Conservation (phyloP, 2,113 vertebrate species). For the Neopipo cinnamomea region DNA sequence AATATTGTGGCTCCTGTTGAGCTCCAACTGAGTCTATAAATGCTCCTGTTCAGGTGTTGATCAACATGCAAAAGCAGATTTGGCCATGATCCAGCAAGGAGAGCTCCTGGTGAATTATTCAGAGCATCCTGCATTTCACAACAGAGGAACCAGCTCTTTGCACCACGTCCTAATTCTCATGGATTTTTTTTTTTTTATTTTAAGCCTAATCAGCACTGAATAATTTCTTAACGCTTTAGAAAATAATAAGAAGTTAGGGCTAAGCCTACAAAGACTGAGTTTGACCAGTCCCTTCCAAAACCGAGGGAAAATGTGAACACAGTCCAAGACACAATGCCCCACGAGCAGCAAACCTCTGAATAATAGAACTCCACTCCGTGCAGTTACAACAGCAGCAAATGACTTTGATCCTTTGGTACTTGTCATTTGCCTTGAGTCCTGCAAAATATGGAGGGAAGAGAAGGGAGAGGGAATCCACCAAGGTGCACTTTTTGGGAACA, state of each 20-base stretch:
- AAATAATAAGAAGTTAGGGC: background rate
- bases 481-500: background rate
- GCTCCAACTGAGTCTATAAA: background rate
- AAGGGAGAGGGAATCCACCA: background rate
- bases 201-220: background rate
- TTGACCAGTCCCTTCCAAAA: background rate
- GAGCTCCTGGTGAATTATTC: background rate
- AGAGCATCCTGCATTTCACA: background rate
- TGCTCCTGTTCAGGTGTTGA: background rate
- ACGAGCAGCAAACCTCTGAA: background rate
- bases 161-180: background rate
- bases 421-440: background rate
- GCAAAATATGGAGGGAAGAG: background rate
- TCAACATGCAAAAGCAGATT: background rate
- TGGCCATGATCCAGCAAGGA: background rate
- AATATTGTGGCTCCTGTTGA: background rate
- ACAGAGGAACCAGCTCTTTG: background rate
- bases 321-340: background rate
- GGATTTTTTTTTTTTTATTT: background rate
- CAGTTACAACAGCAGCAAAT: background rate
- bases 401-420: background rate
- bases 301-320: background rate
- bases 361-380: rapidly evolving
- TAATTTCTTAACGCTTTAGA: background rate
- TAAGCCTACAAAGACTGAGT: background rate